These are phyloP conservation scores for Drosophila borborema DNA, from an alignment of 2,888 invertebrate genomes.

Conservation along the genomic window DNA sequence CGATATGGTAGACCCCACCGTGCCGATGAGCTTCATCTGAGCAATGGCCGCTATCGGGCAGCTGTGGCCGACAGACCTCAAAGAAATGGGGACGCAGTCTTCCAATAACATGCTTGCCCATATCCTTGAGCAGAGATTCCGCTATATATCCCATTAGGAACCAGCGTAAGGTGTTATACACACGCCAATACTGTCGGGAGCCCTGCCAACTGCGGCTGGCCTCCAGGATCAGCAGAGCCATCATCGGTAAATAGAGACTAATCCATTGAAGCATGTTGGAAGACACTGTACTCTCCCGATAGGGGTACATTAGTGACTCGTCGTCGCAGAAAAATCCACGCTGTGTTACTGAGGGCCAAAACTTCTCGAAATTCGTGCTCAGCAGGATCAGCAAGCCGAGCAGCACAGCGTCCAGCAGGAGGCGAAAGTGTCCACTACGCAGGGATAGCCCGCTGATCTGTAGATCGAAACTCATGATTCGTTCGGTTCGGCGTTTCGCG, in stretches of 20 bases:
- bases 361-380: constrained; percentile 13
- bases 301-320: constrained; percentile 73
- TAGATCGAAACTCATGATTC: constrained; percentile 53
- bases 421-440: constrained; percentile 15
- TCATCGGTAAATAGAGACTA: constrained; percentile 55
- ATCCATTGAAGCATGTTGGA: constrained; percentile 41
- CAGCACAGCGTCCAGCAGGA: constrained; percentile 45
- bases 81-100: constrained; percentile 77
- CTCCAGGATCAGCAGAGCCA: constrained; percentile 49
- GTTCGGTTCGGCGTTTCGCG: constrained; percentile 33
- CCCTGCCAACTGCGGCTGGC: constrained; percentile 25
- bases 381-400: constrained; percentile 36
- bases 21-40: constrained; percentile 27
- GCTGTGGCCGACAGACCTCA: constrained; percentile 63
- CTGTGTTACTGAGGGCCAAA: constrained; percentile 47
- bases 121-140: constrained; percentile 52
- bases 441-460: background rate
- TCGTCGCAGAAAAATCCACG: constrained; percentile 79
- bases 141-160: constrained; percentile 62
- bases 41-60: constrained; percentile 60
- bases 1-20: constrained; percentile 48
- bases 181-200: constrained; percentile 26
- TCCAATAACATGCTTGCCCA: constrained; percentile 65
- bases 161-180: constrained; percentile 55
- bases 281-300: constrained; percentile 56